Base-by-base conservation (phyloP, 2,113 vertebrate species). In the Arothron firmamentum region DNA sequence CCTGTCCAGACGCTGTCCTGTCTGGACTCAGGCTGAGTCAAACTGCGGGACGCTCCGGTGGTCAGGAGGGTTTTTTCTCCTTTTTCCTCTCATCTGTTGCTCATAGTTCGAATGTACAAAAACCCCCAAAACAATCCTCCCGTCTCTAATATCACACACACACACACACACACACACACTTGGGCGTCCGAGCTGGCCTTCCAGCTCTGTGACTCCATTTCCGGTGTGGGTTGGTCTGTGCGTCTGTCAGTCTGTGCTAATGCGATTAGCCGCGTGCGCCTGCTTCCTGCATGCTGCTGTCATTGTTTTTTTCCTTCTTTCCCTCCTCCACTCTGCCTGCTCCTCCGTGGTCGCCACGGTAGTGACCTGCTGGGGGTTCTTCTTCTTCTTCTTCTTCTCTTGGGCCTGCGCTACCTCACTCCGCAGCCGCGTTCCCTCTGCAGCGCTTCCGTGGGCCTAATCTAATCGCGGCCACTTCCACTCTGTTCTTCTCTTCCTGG, bases 201-300 rank as follows among this genome's bases (percentile, higher is more conserved):
- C 82, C 34, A 72, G 78, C 77, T 85, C 23, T 18, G 67, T 82
- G 85, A 85, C 88, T 82, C 83, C 82, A 82, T 87, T 87, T 88
- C 85, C 80, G 83, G 88, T 83, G 70, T 31, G 75, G 81, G 76
- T 71, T 82, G 75, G 82, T 83, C 78, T 80, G 66, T 28, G 45
- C 72, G 48, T 69, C 75, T 77, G 21, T 74, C 56, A 80, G 75
- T 84, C 72, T 17, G 79, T 67, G 78, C 82, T 87, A 84, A 88
- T 85, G 78, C 74, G 68, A 89, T 89, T 86, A 86, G 75, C 55
- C 73, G 38, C 50, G 64, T 80, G 74, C 46, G 73, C 45, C 78
- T 82, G 80, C 75, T 75, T 77, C 72, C 67, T 23, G 51, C 69
- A 54, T 18, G 72, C 77, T 70, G 62, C 67, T 68, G 56, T 59